Evolutionary conservation across 2,888 invertebrate species (phyloP).

Genomic region (Drosophila testacea): DNA sequence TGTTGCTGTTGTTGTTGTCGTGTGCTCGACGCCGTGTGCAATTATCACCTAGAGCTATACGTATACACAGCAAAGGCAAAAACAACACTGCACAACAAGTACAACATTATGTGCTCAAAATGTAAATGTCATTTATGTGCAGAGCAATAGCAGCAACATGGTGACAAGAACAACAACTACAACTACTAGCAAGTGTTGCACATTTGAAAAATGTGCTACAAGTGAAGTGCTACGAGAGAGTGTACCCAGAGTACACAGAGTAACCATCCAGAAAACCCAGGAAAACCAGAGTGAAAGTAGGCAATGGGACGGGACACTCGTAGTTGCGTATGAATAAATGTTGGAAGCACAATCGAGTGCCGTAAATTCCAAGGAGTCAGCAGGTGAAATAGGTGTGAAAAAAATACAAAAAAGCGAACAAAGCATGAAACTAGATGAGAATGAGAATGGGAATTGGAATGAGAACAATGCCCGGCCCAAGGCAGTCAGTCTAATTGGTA

Average conservation of each 20-base stretch:
- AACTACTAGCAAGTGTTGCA: constrained; percentile 66
- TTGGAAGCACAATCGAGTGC: constrained; percentile 67
- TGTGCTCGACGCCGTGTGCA: constrained; percentile 64
- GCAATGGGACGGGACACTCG: constrained; percentile 7
- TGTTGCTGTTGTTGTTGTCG: constrained; percentile 37
- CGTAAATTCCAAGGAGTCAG: constrained; percentile 69
- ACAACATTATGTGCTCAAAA: constrained; percentile 72
- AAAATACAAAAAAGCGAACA: constrained; percentile 34
- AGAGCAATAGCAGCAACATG: constrained; percentile 41
- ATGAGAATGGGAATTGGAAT: constrained; percentile 24
- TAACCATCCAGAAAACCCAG: constrained; percentile 15
- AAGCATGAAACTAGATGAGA: constrained; percentile 23
- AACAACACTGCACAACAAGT: constrained; percentile 30
- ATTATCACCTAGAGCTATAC: constrained; percentile 65
- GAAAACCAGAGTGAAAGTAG: constrained; percentile 10
- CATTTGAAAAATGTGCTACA: constrained; percentile 73
- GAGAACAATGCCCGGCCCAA: constrained; percentile 51
- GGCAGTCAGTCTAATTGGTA: constrained; percentile 67
- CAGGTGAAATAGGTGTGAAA: constrained; percentile 61
- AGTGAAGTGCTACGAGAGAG: constrained; percentile 53
- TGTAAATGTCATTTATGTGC: constrained; percentile 75
- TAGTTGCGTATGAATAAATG: constrained; percentile 69
- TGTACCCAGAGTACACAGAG: constrained; percentile 22
- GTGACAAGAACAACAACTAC: constrained; percentile 34
- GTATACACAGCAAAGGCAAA: constrained; percentile 35